Evolutionary conservation across 2,888 invertebrate species (phyloP), one percentile per base, ranked within the genome.

Genomic region (Cheilosia pagana): DNA sequence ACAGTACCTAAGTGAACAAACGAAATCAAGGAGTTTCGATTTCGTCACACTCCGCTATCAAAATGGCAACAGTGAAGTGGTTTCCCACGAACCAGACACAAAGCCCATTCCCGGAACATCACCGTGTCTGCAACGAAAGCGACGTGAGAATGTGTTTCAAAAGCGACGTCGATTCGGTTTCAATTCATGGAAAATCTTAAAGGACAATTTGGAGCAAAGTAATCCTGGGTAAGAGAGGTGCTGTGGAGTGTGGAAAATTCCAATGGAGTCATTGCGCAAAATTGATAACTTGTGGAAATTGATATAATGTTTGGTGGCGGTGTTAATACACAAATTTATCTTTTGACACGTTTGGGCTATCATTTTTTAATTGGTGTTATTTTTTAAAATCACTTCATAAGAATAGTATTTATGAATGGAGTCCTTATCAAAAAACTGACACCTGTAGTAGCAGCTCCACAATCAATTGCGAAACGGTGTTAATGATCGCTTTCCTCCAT

Each of bases 11-110:
- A 53, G 59, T 35, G 75, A 78, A 59, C 81, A 63, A 59, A 68
- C 74, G 7, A 76, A 77, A 60, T 71, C 87, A 4, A 79, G 79
- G 76, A 74, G 87, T 50, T 82, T 86, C 21, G 86, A 87, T 39
- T 74, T 68, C 52, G 55, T 68, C 12, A 70, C 82, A 52, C 81
- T 87, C 2, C 88, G 88, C 31, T 87, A 87, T 59, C 86, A 87
- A 50, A 87, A 77, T 65, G 87, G 87, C 67, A 87, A 81, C 67
- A 77, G 71, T 52, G 86, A 87, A 28, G 10, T 59, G 4, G 72
- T 31, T 16, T 35, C 55, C 5, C 10, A 57, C 21, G 82, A 83
- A 21, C 10, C 78, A 14, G 35, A 28, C 35, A n/a, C 48, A 3
- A n/a, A 45, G 19, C 43, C 57, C 3, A 25, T 52, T 28, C 62